These are phyloP conservation scores for Drosophila takahashii DNA, from an alignment of 1,140 invertebrate genomes.

Conservation along the genomic window DNA sequence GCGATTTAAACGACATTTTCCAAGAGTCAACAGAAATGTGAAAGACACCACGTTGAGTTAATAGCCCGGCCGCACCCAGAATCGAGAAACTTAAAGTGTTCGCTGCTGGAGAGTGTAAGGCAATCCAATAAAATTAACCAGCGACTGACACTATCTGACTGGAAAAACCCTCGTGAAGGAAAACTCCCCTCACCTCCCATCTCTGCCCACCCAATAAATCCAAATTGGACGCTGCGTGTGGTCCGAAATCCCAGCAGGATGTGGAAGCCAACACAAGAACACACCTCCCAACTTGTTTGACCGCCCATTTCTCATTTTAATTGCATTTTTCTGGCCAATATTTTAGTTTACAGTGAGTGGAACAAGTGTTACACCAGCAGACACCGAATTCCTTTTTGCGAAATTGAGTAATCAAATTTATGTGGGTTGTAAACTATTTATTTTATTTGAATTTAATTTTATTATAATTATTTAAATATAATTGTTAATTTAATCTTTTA, in stretches of 20 bases:
- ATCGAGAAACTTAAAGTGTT: slow-evolving; percentile 49
- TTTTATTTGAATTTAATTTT: no score
- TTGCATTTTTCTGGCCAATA: slow-evolving; percentile 30
- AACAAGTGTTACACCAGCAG: slow-evolving; percentile 1
- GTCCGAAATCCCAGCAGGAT: slow-evolving; percentile 39
- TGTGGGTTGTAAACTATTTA: neutral
- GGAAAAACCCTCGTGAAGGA: neutral
- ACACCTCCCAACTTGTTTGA: slow-evolving; percentile 33
- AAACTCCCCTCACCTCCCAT: neutral
- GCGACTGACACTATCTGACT: slow-evolving; percentile 54
- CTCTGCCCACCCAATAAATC: neutral
- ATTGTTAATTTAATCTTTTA: neutral
- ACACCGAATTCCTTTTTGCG: neutral
- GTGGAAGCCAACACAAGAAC: slow-evolving; percentile 26
- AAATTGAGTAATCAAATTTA: slow-evolving; percentile 2
- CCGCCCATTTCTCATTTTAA: slow-evolving; percentile 50
- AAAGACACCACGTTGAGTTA: slow-evolving; percentile 54
- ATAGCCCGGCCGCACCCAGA: slow-evolving; percentile 48
- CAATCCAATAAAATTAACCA: slow-evolving; percentile 76
- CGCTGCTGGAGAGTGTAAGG: slow-evolving; percentile 73
- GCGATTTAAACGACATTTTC: slow-evolving; percentile 45
- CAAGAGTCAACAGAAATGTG: slow-evolving; percentile 19
- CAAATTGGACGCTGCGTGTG: slow-evolving; percentile 41
- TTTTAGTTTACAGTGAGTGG: slow-evolving; percentile 17
- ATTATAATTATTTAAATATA: neutral